phyloP scores from a whole-genome alignment of 2,888 invertebrate genomes.

The Pomacea canaliculata region DNA sequence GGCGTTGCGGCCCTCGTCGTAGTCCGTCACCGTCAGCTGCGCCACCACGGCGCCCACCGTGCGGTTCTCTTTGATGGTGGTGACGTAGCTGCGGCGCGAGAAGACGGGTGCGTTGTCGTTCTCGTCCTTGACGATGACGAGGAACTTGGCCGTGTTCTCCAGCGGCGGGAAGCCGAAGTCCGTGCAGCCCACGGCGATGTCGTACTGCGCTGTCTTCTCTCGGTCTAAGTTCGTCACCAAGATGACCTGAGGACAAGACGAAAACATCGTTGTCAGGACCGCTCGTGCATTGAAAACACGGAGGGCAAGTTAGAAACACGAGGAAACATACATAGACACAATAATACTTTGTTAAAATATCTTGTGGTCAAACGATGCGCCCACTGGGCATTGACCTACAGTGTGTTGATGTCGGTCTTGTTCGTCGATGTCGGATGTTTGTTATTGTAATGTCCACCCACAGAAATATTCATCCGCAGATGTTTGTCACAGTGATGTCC shows the following conservation, averaged over 20 bases:
- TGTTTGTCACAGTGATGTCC: no score
- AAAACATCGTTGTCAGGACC: neutral
- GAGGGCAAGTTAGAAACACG: no score
- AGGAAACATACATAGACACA: no score
- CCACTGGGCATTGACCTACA: no score
- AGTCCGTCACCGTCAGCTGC: slow-evolving; percentile 79
- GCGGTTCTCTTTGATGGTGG: slow-evolving; percentile 56
- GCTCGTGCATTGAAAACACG: neutral
- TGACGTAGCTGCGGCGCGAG: slow-evolving; percentile 50
- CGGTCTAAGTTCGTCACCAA: slow-evolving; percentile 51
- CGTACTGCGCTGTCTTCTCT: slow-evolving; percentile 48
- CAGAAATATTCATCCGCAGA: no score
- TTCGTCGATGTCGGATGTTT: no score
- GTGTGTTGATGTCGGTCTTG: no score
- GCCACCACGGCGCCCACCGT: slow-evolving; percentile 44
- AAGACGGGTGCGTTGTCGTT: slow-evolving; percentile 34
- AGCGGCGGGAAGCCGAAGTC: slow-evolving; percentile 59
- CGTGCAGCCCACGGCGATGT: slow-evolving; percentile 52
- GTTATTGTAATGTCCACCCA: no score
- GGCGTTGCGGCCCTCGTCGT: slow-evolving; percentile 51
- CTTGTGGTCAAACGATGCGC: no score
- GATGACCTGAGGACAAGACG: slow-evolving; percentile 25
- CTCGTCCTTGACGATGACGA: slow-evolving; percentile 40
- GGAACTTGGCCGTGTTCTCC: slow-evolving; percentile 45
- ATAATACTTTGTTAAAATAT: no score